phyloP scores from a whole-genome alignment of 2,888 invertebrate genomes.

The Zelleria hepariella region DNA sequence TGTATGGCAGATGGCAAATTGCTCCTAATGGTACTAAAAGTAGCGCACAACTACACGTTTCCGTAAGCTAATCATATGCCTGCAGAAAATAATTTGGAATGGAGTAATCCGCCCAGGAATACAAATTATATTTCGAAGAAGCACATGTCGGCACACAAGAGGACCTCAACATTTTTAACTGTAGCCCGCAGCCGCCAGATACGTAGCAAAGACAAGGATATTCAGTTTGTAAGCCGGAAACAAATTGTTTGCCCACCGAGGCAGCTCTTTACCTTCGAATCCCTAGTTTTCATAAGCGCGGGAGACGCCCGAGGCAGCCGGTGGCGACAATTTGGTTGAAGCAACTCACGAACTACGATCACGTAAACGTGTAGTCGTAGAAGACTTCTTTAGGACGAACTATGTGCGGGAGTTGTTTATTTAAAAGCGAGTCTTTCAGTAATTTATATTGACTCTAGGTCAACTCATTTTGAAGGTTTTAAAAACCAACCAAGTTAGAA shows the following conservation, averaged over 20 bases:
- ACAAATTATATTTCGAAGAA: too few species aligned
- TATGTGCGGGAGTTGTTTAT: background rate
- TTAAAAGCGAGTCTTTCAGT: background rate
- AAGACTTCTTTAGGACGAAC: background rate
- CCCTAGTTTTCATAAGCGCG: conserved; percentile 53
- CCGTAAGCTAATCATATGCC: too few species aligned
- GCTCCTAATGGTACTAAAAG: background rate
- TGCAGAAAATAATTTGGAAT: too few species aligned
- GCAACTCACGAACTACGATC: conserved; percentile 38
- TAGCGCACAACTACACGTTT: background rate
- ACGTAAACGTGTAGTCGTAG: conserved; percentile 42
- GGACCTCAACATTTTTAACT: too few species aligned
- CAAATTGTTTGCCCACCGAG: conserved; percentile 58
- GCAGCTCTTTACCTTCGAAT: conserved; percentile 51
- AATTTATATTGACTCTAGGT: too few species aligned
- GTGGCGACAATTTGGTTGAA: conserved; percentile 53
- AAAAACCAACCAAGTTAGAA: too few species aligned
- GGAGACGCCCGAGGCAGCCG: conserved; percentile 36
- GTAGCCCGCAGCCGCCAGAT: too few species aligned
- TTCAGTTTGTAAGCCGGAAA: conserved; percentile 18
- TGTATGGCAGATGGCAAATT: background rate
- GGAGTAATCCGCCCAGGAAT: too few species aligned
- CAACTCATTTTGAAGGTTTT: too few species aligned
- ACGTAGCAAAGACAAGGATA: background rate
- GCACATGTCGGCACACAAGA: too few species aligned